Conservation (phyloP, 64 coral and sea anemone species). For the Anthopleura sola region DNA sequence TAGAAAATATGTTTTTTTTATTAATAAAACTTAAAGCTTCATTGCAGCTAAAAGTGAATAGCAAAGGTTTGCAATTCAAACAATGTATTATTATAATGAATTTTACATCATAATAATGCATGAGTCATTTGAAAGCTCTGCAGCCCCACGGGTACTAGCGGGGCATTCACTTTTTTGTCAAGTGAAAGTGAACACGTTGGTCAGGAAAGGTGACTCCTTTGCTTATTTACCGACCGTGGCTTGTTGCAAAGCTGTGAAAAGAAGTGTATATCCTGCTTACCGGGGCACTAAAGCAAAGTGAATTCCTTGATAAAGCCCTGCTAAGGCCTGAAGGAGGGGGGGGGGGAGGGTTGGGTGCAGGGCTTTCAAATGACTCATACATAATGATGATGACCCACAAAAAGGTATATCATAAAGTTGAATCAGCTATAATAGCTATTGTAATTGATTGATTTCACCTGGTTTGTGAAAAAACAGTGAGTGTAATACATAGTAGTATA, state of each 20-base stretch:
- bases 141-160: too few species aligned
- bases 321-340: too few species aligned
- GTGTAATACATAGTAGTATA: slow-evolving; percentile 17
- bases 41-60: slow-evolving; percentile 37
- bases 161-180: too few species aligned
- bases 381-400: slow-evolving; percentile 21
- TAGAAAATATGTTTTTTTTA: slow-evolving; percentile 23
- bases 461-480: slow-evolving; percentile 28
- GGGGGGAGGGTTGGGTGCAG: too few species aligned
- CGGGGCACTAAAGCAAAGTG: too few species aligned
- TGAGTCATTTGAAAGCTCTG: too few species aligned
- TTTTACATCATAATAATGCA: not conserved
- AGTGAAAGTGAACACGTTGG: too few species aligned
- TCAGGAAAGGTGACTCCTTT: too few species aligned
- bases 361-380: too few species aligned
- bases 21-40: slow-evolving; percentile 27
- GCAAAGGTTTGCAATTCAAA: slow-evolving; percentile 32
- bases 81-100: slow-evolving; percentile 2
- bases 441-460: slow-evolving; percentile 23
- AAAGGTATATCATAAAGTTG: not conserved
- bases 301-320: not conserved
- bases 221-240: too few species aligned
- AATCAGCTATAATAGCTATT: not conserved
- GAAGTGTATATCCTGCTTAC: too few species aligned
- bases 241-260: too few species aligned